Percentiles rank a stretch among this genome's conserved stretches.
Evolutionary conservation across 2,113 vertebrate species (phyloP).

Genomic region (Merops nubicus): DNA sequence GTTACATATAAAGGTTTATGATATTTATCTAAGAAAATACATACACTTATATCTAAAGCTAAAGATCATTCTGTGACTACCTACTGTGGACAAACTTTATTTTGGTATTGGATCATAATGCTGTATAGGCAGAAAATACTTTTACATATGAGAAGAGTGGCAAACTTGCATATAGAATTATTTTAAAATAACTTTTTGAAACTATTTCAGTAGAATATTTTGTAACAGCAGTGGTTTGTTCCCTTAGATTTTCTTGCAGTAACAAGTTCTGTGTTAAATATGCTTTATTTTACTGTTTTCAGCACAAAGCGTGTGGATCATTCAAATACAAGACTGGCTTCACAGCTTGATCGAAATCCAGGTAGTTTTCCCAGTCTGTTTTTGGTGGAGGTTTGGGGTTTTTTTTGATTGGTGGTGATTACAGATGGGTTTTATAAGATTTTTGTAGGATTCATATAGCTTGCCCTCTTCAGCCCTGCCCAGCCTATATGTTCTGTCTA

Average conservation of each 20-base stretch:
- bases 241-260: neutral
- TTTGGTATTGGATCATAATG: neutral
- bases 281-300: constrained; percentile 50
- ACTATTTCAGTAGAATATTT: neutral
- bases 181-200: neutral
- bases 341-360: constrained; percentile 91
- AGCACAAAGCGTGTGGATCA: constrained; percentile 92
- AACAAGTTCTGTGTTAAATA: neutral
- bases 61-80: neutral
- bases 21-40: neutral
- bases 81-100: neutral
- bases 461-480: neutral
- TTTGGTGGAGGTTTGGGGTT: neutral
- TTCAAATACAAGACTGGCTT: constrained; percentile 90
- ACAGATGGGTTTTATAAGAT: neutral
- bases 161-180: neutral
- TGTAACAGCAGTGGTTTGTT: neutral
- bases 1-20: neutral
- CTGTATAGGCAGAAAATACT: neutral
- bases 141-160: neutral
- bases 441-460: neutral
- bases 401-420: neutral
- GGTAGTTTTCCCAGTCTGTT: constrained; percentile 65
- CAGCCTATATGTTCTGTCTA: neutral
- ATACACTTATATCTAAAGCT: neutral